Evolutionary conservation across 2,113 vertebrate species (phyloP).

Genomic region (Lophochroa leadbeateri): DNA sequence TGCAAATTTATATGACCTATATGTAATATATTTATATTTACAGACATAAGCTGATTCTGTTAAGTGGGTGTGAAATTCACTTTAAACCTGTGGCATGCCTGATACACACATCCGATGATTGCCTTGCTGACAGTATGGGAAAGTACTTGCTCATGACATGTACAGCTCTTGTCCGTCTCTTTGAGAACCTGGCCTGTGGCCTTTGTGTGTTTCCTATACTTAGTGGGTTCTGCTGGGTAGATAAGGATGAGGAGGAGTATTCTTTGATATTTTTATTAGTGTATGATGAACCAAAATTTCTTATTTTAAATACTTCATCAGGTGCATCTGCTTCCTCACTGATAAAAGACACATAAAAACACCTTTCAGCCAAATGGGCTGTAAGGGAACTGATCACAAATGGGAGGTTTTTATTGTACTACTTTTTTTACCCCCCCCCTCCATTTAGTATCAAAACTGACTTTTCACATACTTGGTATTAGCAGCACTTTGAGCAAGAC

Average conservation of each 20-base stretch:
- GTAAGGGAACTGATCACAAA: background rate
- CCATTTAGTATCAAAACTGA: background rate
- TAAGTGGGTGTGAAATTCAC: background rate
- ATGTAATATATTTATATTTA: background rate
- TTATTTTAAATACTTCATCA: background rate
- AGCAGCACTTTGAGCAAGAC: background rate
- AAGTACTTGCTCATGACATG: background rate
- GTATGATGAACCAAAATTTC: background rate
- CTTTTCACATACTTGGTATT: background rate
- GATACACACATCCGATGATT: background rate
- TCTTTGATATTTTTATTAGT: background rate
- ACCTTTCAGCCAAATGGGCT: background rate
- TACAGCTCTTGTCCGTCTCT: background rate
- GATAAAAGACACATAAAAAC: background rate
- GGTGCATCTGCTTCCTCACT: background rate
- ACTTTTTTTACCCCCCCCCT: fast-evolving
- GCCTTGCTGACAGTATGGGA: background rate
- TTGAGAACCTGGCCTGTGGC: background rate
- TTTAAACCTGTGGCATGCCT: background rate
- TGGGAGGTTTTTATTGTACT: background rate
- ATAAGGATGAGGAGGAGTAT: background rate
- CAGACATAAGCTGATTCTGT: background rate
- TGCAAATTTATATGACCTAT: background rate
- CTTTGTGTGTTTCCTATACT: background rate
- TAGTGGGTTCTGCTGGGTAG: background rate